Evolutionary conservation across 2,888 invertebrate species (phyloP).

Genomic region (Erebia epiphron): DNA sequence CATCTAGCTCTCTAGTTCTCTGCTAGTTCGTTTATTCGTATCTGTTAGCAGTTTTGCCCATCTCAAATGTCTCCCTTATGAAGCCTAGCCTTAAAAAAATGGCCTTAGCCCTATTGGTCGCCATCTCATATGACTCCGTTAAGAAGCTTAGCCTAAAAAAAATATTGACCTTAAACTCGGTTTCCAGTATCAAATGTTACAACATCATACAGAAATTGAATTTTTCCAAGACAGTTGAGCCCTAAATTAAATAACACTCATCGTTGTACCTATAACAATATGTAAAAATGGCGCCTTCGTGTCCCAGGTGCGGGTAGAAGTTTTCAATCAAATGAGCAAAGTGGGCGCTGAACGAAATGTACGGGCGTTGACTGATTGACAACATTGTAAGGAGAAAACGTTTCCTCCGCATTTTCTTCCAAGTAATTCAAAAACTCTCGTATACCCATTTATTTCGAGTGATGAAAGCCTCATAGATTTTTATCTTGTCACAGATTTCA

Average conservation of each 20-base stretch:
- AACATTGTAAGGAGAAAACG: constrained; percentile 66
- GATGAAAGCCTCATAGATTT: constrained; percentile 34
- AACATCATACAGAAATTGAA: constrained; percentile 5
- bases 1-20: too few relatives aligned
- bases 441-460: constrained; percentile 57
- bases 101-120: too few relatives aligned
- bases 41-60: too few relatives aligned
- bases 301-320: constrained; percentile 74
- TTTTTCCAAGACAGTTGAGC: constrained; percentile 21
- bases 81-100: too few relatives aligned
- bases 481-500: constrained; percentile 29
- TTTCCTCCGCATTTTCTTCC: constrained; percentile 54
- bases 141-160: too few relatives aligned
- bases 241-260: constrained; percentile 38
- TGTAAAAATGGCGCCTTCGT: constrained; percentile 25
- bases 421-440: constrained; percentile 49
- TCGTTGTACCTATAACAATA: constrained; percentile 32
- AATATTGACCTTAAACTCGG: too few relatives aligned
- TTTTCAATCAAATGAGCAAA: constrained; percentile 78
- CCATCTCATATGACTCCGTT: too few relatives aligned
- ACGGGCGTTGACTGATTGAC: constrained; percentile 75
- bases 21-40: too few relatives aligned
- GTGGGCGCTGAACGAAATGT: constrained; percentile 62
- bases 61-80: too few relatives aligned
- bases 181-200: not conserved